Base-by-base conservation (phyloP, 2,113 vertebrate genomes). In the Spilogale gracilis region DNA sequence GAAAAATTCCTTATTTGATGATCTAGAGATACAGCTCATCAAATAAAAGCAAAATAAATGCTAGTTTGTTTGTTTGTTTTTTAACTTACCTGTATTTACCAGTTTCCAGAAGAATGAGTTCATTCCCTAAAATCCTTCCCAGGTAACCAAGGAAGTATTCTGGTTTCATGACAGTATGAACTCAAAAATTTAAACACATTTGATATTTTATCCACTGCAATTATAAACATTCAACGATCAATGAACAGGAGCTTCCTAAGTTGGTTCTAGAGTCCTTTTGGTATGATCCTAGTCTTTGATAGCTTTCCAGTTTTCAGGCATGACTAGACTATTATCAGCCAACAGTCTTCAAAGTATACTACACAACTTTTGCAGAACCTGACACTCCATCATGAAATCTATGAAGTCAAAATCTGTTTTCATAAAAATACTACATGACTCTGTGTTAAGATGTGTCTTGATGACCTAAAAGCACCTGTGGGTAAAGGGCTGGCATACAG, bases 401-500 rank as follows among this genome's bases (percentile, higher is more conserved):
- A 65, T 30, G 56, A 30, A 6, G 58, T 58, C 38, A 76, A 83
- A 78, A 38, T 52, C 67, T 48, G 76, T 58, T 76, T 76, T 83
- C 67, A 65, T 83, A 78, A 89, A 83, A 83, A 76, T 89, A 83
- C 12, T 89, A 67, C 32, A 89, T 83, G 84, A 69, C 78, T 52
- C 6, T 43, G n/a, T 50, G 16, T 25, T 50, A 78, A 82, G 14
- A 30, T 63, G 56, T 87, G 56, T 16, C 73, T 18, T 52, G 25
- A 65, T 56, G n/a, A 23, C 74, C n/a, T 9, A 74, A 96, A 89
- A 16, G 32, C 18, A 67, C 63, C 30, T 14, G 13, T 32, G 30
- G 63, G 63, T 16, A 65, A 67, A 32, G 14, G 14, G 63, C 13
- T 50, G 58, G 54, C 21, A 56, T 9, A 45, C 4, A 32, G 17